Evolutionary conservation across 1,140 invertebrate genomes (phyloP).

Genomic region (Mercenaria mercenaria): DNA sequence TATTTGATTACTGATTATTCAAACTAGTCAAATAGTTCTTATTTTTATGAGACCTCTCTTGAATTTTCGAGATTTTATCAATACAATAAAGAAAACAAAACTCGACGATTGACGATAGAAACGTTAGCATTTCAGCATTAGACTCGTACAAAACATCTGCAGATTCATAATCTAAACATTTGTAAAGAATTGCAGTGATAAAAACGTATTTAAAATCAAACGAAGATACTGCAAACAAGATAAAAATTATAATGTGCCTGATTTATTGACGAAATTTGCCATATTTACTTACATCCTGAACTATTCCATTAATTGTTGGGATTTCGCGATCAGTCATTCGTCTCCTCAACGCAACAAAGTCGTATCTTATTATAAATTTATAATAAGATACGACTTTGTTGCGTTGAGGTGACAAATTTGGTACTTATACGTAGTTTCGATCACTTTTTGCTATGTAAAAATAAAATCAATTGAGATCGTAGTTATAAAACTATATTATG

Average conservation of each 20-base stretch:
- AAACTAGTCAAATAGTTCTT: background rate
- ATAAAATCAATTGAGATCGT: too few relatives aligned
- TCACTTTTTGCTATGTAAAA: too few relatives aligned
- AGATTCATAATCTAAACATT: background rate
- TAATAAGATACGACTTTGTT: too few relatives aligned
- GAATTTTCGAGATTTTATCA: background rate
- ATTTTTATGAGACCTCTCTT: slow-evolving; percentile 1
- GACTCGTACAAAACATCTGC: slow-evolving; percentile 29
- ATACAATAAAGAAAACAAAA: background rate
- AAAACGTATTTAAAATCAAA: background rate
- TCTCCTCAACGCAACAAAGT: too few relatives aligned
- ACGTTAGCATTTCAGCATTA: slow-evolving; percentile 6
- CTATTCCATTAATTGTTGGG: too few relatives aligned
- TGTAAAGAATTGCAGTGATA: background rate
- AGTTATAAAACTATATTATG: too few relatives aligned
- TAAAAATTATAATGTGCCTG: background rate
- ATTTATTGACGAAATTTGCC: background rate
- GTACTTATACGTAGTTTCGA: too few relatives aligned
- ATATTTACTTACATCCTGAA: too few relatives aligned
- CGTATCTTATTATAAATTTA: too few relatives aligned
- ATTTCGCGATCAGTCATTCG: too few relatives aligned
- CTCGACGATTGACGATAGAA: background rate
- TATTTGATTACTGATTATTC: background rate
- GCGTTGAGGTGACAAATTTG: too few relatives aligned
- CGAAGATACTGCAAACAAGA: too few relatives aligned